A percentile compares a stretch with the other conserved stretches of the same genome.
Conservation (phyloP, 2,888 invertebrate genomes). For the Lepas anatifera region DNA sequence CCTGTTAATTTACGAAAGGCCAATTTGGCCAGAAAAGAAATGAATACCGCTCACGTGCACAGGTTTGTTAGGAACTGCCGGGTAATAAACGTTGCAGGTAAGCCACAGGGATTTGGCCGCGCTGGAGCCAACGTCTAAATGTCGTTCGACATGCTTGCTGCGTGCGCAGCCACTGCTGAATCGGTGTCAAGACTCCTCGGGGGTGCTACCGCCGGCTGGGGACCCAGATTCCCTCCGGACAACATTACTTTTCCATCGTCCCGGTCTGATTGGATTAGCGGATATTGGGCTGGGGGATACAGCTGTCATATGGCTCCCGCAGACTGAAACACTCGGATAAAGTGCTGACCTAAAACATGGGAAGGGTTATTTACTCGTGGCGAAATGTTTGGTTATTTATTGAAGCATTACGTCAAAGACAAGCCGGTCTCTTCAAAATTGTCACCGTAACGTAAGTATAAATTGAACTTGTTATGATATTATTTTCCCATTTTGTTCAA, state of each 20-base stretch:
- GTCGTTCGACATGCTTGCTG: too few relatives aligned
- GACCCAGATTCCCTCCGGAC: slow-evolving; percentile 5
- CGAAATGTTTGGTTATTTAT: too few relatives aligned
- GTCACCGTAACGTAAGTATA: too few relatives aligned
- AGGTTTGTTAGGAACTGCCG: neutral
- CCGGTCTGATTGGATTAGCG: slow-evolving; percentile 9
- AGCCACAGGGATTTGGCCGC: too few relatives aligned
- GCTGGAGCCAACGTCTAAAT: too few relatives aligned
- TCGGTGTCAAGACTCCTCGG: neutral
- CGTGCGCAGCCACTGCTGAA: neutral
- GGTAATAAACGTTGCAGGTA: neutral
- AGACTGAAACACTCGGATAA: neutral
- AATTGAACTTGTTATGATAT: too few relatives aligned
- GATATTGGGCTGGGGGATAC: neutral
- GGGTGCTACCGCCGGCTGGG: neutral
- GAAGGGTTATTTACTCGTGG: too few relatives aligned
- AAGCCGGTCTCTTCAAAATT: too few relatives aligned
- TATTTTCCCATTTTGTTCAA: too few relatives aligned
- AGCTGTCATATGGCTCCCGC: neutral
- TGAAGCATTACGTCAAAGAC: too few relatives aligned
- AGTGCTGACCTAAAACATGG: neutral
- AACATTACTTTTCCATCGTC: slow-evolving; percentile 9
- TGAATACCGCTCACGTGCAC: slow-evolving; percentile 1
- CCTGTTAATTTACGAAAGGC: too few relatives aligned
- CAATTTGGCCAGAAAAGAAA: too few relatives aligned